Evolutionary conservation across 2,888 invertebrate species (phyloP).

Genomic region (Ormyrus nitidulus): DNA sequence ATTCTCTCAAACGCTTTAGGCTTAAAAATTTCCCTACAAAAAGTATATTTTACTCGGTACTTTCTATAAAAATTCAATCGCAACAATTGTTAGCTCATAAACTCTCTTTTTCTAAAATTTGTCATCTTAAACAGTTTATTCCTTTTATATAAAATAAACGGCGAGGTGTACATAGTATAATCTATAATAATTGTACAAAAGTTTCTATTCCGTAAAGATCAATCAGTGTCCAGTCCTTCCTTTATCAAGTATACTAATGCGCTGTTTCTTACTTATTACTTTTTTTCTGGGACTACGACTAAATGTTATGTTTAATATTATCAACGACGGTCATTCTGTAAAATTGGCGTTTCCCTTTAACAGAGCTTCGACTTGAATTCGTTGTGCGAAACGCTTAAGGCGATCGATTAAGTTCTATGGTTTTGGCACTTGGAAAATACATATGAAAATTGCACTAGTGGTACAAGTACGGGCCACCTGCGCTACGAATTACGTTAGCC

Average conservation of each 20-base stretch:
- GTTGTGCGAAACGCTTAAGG: constrained; percentile 61
- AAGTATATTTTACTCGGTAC: constrained; percentile 42
- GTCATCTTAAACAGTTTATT: constrained; percentile 46
- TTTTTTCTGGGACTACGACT: constrained; percentile 60
- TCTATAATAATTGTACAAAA: constrained; percentile 55
- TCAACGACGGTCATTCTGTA: constrained; percentile 50
- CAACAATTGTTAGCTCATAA: constrained; percentile 51
- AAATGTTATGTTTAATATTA: constrained; percentile 54
- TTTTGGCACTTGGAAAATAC: constrained; percentile 74
- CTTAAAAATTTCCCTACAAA: constrained; percentile 56
- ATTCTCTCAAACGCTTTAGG: constrained; percentile 49
- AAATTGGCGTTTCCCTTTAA: constrained; percentile 48
- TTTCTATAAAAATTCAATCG: constrained; percentile 51
- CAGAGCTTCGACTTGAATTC: constrained; percentile 55
- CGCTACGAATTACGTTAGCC: constrained; percentile 52
- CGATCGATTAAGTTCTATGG: constrained; percentile 66
- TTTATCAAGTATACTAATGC: constrained; percentile 58
- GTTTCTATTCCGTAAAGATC: constrained; percentile 55
- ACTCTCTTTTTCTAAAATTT: constrained; percentile 47
- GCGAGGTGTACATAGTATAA: constrained; percentile 50
- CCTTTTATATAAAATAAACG: constrained; percentile 51
- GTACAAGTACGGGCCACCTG: constrained; percentile 52
- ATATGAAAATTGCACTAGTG: constrained; percentile 59
- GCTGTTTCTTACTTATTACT: constrained; percentile 51
- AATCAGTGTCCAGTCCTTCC: constrained; percentile 58